phyloP scores from a whole-genome alignment of 2,797 vertebrate species.

The Clarias fuscus region DNA sequence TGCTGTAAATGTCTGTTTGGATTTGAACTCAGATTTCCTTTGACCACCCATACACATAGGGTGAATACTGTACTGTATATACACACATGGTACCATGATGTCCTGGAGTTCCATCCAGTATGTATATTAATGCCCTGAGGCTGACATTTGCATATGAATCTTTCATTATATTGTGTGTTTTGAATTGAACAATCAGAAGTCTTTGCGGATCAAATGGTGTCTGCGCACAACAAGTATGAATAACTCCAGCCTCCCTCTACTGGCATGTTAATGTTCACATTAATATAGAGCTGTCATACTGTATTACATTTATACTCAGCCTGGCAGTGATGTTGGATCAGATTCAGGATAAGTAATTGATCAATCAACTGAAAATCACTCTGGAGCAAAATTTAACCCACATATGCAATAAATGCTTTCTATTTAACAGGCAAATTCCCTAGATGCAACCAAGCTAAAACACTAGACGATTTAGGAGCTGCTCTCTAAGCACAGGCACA shows the following conservation, averaged over 20 bases:
- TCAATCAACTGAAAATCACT: slow-evolving; percentile 68
- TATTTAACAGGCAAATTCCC: slow-evolving; percentile 13
- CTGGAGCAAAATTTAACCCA: slow-evolving; percentile 45
- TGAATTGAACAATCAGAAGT: slow-evolving; percentile 1
- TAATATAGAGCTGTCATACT: not conserved
- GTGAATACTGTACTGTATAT: too few species aligned
- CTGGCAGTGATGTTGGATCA: slow-evolving; percentile 60
- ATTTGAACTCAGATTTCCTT: not conserved
- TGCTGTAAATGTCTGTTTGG: not conserved
- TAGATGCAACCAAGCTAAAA: slow-evolving; percentile 24
- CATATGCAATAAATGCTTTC: slow-evolving; percentile 9
- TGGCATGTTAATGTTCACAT: slow-evolving; percentile 6
- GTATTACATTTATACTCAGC: slow-evolving; percentile 34
- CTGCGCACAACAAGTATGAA: not conserved
- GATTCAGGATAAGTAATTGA: slow-evolving; percentile 58
- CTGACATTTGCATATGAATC: slow-evolving; percentile 10
- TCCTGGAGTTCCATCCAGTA: not conserved
- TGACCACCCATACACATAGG: not conserved
- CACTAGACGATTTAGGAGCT: slow-evolving; percentile 27
- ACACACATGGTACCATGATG: not conserved
- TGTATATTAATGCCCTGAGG: not conserved
- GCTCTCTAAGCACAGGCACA: slow-evolving; percentile 43
- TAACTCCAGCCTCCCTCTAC: not conserved
- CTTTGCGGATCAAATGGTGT: not conserved
- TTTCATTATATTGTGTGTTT: slow-evolving; percentile 6